A percentile compares a stretch with the other conserved stretches of the same genome.
These are phyloP conservation scores for Limenitis camilla DNA, from an alignment of 2,888 invertebrate genomes.

Conservation along the genomic window DNA sequence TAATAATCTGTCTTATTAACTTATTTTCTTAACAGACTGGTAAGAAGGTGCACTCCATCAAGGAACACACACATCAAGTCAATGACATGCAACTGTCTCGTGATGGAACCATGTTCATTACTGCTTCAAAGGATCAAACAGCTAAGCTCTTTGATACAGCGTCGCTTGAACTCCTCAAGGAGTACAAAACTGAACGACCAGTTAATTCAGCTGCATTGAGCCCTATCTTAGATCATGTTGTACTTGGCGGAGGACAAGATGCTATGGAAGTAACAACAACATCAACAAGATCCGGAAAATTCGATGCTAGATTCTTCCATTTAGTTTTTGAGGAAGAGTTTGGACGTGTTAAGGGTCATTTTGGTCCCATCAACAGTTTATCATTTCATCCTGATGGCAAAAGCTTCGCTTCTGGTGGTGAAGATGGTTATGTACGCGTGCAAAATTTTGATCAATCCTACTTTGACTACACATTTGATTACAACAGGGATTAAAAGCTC, in stretches of 20 bases:
- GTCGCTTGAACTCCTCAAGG: slow-evolving; percentile 89
- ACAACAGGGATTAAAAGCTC: slow-evolving; percentile 63
- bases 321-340: slow-evolving; percentile 97
- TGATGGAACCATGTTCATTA: slow-evolving; percentile 96
- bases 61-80: slow-evolving; percentile 89
- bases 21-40: slow-evolving; percentile 76
- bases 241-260: slow-evolving; percentile 99
- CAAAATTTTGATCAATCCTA: slow-evolving; percentile 97
- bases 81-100: slow-evolving; percentile 97
- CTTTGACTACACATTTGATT: slow-evolving; percentile 96
- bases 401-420: slow-evolving; percentile 97
- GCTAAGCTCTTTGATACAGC: slow-evolving; percentile 95
- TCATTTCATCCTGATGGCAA: slow-evolving; percentile 98
- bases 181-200: slow-evolving; percentile 97
- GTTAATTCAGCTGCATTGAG: slow-evolving; percentile 99
- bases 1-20: not conserved
- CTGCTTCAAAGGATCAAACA: slow-evolving; percentile 97
- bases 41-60: slow-evolving; percentile 83
- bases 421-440: slow-evolving; percentile 98
- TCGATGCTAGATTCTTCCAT: slow-evolving; percentile 96
- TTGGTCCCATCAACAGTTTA: slow-evolving; percentile 99
- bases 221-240: slow-evolving; percentile 95
- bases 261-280: slow-evolving; percentile 99
- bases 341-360: slow-evolving; percentile 98
- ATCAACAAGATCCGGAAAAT: slow-evolving; percentile 94